Conservation (phyloP, 2,888 invertebrate species). For the Beris morrisii region DNA sequence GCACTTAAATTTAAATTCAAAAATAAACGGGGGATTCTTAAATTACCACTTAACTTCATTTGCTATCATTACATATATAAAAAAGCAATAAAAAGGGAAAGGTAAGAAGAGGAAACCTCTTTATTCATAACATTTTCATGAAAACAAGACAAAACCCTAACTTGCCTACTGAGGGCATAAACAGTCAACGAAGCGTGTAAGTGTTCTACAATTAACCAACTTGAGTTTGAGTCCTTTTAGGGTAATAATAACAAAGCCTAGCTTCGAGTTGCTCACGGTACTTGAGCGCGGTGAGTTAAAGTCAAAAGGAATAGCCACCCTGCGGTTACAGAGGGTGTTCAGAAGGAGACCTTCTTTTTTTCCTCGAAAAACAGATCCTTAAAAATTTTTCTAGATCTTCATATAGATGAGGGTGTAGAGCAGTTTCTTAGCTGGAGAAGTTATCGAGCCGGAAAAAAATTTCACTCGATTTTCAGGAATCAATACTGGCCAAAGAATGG, state of each 20-base stretch:
- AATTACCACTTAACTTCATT: no score
- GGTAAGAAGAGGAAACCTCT: no score
- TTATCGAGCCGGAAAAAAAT: slow-evolving; percentile 10
- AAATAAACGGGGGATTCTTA: no score
- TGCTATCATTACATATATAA: no score
- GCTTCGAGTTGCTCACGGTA: background rate
- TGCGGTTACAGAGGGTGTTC: background rate
- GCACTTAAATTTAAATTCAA: no score
- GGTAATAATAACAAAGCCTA: slow-evolving; percentile 13
- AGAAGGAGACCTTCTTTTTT: background rate
- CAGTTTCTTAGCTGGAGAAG: slow-evolving; percentile 8
- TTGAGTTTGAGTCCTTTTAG: slow-evolving; percentile 8
- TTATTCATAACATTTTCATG: no score
- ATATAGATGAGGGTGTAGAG: background rate
- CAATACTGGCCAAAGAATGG: slow-evolving; percentile 16
- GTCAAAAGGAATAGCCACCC: slow-evolving; percentile 3
- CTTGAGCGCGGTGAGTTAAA: background rate
- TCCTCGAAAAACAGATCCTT: background rate
- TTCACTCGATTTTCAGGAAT: slow-evolving; percentile 17
- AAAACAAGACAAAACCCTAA: slow-evolving; percentile 1
- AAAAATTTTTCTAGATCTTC: slow-evolving; percentile 6
- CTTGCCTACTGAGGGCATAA: background rate
- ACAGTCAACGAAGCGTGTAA: slow-evolving; percentile 16
- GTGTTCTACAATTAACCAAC: slow-evolving; percentile 15
- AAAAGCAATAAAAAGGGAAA: no score